Conservation (phyloP, 2,888 invertebrate genomes). For the Rhodophaea formosa region DNA sequence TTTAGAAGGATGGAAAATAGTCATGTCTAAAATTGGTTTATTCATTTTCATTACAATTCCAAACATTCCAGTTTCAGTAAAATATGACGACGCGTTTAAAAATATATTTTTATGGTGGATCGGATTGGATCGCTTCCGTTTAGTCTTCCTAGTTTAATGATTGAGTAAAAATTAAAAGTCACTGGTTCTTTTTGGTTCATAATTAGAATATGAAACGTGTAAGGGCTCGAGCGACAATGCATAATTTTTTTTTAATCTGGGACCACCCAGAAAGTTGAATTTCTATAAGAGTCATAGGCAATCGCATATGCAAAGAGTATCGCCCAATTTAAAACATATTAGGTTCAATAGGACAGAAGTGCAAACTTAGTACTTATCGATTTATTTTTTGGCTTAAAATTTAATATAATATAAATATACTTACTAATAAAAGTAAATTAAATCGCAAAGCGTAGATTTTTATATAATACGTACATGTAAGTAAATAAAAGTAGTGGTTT, state of each 20-base stretch:
- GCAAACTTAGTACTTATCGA: conserved; percentile 8
- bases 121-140: conserved; percentile 28
- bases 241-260: no score
- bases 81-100: background rate
- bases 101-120: conserved; percentile 5
- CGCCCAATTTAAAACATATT: no score
- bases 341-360: background rate
- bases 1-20: conserved; percentile 25
- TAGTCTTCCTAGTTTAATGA: conserved; percentile 32
- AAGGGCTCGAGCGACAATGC: background rate
- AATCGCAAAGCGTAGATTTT: conserved; percentile 19
- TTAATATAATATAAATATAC: background rate
- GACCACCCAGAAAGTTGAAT: no score
- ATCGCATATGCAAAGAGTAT: no score
- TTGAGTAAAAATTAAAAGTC: background rate
- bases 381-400: background rate
- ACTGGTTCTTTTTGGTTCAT: no score
- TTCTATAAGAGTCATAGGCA: no score
- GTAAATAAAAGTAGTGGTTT: conserved; percentile 16
- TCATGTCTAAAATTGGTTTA: background rate
- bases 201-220: no score
- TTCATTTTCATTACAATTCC: conserved; percentile 22
- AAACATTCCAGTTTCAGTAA: conserved; percentile 32
- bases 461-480: conserved; percentile 16
- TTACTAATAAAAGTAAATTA: conserved; percentile 1